A percentile compares a stretch with the other conserved stretches of the same genome.
These are phyloP conservation scores for Corythoichthys haematopterus DNA, from an alignment of 2,113 vertebrate species.

Conservation along the genomic window DNA sequence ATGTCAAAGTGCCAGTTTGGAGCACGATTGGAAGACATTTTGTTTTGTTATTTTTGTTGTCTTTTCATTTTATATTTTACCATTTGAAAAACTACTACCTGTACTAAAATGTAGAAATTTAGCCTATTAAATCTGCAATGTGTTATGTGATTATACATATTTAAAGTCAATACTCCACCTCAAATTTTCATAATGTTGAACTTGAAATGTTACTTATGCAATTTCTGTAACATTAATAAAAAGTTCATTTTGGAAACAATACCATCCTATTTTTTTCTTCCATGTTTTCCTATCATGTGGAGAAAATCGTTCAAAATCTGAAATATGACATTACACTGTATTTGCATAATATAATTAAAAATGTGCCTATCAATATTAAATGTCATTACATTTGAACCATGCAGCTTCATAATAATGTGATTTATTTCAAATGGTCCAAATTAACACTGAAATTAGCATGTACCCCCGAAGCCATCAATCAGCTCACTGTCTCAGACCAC, in stretches of 20 bases:
- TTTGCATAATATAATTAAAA: constrained; percentile 26
- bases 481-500: constrained; percentile 23
- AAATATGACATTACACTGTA: not conserved
- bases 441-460: constrained; percentile 7
- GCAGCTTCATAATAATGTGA: constrained; percentile 9
- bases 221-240: too few species aligned
- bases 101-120: too few species aligned
- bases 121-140: too few species aligned
- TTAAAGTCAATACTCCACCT: too few species aligned
- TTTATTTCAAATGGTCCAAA: constrained; percentile 12
- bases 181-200: too few species aligned
- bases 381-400: constrained; percentile 10
- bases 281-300: not conserved
- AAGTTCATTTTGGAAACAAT: too few species aligned
- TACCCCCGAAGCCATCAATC: constrained; percentile 20
- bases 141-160: too few species aligned
- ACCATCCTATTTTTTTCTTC: too few species aligned
- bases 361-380: constrained; percentile 23
- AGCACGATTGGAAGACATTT: constrained; percentile 18
- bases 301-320: not conserved
- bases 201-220: too few species aligned
- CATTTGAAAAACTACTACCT: too few species aligned
- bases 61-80: constrained; percentile 20
- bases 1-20: constrained; percentile 37
- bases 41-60: constrained; percentile 17